Evolutionary conservation across 2,888 invertebrate species (phyloP).

Genomic region (Zygaena filipendulae): DNA sequence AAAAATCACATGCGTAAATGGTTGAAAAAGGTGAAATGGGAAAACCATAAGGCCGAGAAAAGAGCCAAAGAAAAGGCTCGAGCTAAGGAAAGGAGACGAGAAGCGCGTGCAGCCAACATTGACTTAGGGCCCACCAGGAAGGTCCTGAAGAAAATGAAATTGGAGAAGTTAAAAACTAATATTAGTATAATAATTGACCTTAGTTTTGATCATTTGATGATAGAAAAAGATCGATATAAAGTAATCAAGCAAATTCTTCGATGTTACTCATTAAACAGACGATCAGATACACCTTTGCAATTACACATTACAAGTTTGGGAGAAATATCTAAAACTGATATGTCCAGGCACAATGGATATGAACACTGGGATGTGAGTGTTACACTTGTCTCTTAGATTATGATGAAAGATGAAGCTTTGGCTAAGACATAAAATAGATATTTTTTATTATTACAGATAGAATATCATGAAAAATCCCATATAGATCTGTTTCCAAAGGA

Average conservation of each 20-base stretch:
- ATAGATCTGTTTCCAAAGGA: conserved; percentile 78
- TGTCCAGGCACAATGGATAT: conserved; percentile 87
- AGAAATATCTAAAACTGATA: conserved; percentile 77
- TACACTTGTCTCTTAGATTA: too few species aligned
- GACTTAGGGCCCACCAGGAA: conserved; percentile 84
- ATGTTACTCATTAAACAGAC: conserved; percentile 90
- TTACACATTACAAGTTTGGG: conserved; percentile 85
- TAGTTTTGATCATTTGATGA: conserved; percentile 93
- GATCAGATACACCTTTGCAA: conserved; percentile 82
- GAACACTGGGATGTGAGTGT: conserved; percentile 91
- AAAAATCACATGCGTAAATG: conserved; percentile 77
- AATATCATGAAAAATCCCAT: conserved; percentile 76
- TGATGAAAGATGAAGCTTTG: too few species aligned
- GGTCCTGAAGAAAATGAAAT: conserved; percentile 77
- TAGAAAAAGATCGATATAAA: conserved; percentile 87
- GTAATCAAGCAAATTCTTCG: conserved; percentile 90
- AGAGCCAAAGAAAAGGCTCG: conserved; percentile 77
- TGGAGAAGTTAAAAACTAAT: conserved; percentile 75
- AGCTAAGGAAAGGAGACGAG: conserved; percentile 74
- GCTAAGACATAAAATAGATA: too few species aligned
- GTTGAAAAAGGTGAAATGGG: conserved; percentile 78
- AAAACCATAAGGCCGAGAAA: conserved; percentile 74
- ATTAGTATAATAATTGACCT: conserved; percentile 86
- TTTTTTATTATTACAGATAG: conserved; percentile 75
- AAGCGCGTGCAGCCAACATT: conserved; percentile 77